These are phyloP conservation scores for Gryllus longicercus DNA, from an alignment of 2,888 invertebrate genomes.

Conservation along the genomic window DNA sequence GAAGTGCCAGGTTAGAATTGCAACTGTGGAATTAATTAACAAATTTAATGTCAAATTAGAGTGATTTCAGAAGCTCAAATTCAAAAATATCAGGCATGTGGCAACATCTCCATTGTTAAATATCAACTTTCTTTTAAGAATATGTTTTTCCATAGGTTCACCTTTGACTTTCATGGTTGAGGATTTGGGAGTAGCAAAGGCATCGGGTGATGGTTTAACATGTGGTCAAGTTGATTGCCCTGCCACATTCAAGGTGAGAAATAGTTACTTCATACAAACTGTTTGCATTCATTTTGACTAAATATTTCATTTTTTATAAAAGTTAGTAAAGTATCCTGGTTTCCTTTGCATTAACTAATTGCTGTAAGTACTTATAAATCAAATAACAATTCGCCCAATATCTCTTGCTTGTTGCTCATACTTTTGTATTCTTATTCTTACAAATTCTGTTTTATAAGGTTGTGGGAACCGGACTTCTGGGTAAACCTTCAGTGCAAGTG, in stretches of 20 bases:
- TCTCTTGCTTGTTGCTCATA: too few relatives aligned
- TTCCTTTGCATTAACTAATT: too few relatives aligned
- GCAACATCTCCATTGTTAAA: neutral
- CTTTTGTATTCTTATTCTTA: too few relatives aligned
- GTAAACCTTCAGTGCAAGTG: slow-evolving; percentile 52
- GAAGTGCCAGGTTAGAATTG: slow-evolving; percentile 50
- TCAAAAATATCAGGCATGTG: too few relatives aligned
- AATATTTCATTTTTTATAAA: too few relatives aligned
- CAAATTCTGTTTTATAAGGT: neutral
- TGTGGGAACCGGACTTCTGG: slow-evolving; percentile 41
- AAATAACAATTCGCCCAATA: too few relatives aligned
- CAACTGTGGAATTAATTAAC: neutral
- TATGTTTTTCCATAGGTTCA: slow-evolving; percentile 42
- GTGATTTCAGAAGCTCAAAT: too few relatives aligned
- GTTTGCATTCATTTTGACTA: too few relatives aligned
- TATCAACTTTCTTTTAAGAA: neutral
- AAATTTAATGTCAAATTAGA: neutral
- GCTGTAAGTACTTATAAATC: too few relatives aligned
- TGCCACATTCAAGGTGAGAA: slow-evolving; percentile 54
- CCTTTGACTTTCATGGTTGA: slow-evolving; percentile 57
- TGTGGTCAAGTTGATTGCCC: slow-evolving; percentile 53
- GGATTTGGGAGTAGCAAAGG: slow-evolving; percentile 57
- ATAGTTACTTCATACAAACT: slow-evolving; percentile 34
- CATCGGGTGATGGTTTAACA: slow-evolving; percentile 57
- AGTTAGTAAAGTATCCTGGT: too few relatives aligned